Evolutionary conservation across 2,888 invertebrate genomes (phyloP), one percentile per base, ranked within the genome.

Genomic region (Xestia ashworthii): DNA sequence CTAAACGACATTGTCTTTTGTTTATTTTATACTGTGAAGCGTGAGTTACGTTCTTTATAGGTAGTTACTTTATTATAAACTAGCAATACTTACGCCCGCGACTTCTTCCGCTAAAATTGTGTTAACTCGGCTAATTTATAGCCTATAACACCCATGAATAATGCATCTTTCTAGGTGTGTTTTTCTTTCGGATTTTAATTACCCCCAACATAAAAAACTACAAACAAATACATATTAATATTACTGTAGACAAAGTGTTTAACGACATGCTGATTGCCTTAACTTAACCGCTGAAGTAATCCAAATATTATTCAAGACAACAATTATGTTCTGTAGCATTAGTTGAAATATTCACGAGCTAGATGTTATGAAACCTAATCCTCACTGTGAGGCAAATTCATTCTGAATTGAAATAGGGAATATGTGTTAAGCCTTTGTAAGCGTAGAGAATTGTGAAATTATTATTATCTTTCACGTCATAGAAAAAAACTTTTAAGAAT

Each of bases 301-400:
- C 32, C 60, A 3, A 3, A 11, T 64, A 38, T n/a, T 25, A 76
- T 64, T 48, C 11, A 50, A 22, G 22, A 25, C 41, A 50, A 71
- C 9, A 66, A 50, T 38, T 44, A 12, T 60, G 25, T 69, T 58
- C 50, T 58, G 53, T 76, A 38, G 41, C 41, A n/a, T 14, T 67
- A 46, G 44, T 48, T 41, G n/a, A 68, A 79, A 74, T 74, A 81
- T 74, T 74, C 55, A 58, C 32, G 41, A 71, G 32, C n/a, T 55
- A 16, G 19, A 62, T 25, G 32, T 41, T 50, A 69, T 44, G 38
- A 32, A 32, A 32, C 16, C 1, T 71, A 70, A 76, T 82, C 60
- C 50, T n/a, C 8, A 38, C 60, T 25, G 32, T 58, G 44, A 68
- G 50, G 69, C 22, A 64, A 82, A 81, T 82, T 76, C 25, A 68